Evolutionary conservation across 2,888 invertebrate species (phyloP).

Genomic region (Dolichopus griseipennis): DNA sequence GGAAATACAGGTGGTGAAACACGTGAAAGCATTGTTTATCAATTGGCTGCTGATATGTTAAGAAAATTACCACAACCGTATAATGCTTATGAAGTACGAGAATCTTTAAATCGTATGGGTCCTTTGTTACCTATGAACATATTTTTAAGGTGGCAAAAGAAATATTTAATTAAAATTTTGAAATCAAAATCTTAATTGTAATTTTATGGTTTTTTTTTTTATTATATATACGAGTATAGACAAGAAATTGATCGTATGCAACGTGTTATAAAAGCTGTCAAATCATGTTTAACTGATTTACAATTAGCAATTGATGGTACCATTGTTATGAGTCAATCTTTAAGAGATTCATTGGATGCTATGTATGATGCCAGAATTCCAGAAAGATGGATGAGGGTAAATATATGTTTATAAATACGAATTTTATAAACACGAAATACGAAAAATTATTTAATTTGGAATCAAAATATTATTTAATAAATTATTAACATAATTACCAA

Average conservation of each 20-base stretch:
- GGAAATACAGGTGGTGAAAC: constrained; percentile 86
- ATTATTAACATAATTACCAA: background rate
- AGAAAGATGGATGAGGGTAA: constrained; percentile 79
- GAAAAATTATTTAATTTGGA: too few species aligned
- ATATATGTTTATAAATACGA: constrained; percentile 11
- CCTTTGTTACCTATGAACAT: constrained; percentile 92
- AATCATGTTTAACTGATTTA: constrained; percentile 73
- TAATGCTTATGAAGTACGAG: constrained; percentile 80
- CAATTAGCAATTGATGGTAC: constrained; percentile 95
- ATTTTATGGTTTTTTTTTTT: background rate
- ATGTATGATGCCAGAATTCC: constrained; percentile 97
- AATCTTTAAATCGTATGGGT: constrained; percentile 84
- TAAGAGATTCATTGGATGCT: constrained; percentile 81
- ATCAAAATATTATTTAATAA: background rate
- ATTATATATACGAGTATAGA: constrained; percentile 33
- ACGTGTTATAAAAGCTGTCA: constrained; percentile 69
- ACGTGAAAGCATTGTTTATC: constrained; percentile 84
- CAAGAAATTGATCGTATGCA: constrained; percentile 79
- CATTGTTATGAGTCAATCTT: constrained; percentile 89
- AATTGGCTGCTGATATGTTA: constrained; percentile 87
- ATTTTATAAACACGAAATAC: too few species aligned
- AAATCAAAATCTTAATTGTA: constrained; percentile 8
- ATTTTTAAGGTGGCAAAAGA: constrained; percentile 57
- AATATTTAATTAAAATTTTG: background rate
- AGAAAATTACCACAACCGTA: constrained; percentile 77